phyloP scores from a whole-genome alignment of 2,797 vertebrate genomes.

The Nyctalus aviator region DNA sequence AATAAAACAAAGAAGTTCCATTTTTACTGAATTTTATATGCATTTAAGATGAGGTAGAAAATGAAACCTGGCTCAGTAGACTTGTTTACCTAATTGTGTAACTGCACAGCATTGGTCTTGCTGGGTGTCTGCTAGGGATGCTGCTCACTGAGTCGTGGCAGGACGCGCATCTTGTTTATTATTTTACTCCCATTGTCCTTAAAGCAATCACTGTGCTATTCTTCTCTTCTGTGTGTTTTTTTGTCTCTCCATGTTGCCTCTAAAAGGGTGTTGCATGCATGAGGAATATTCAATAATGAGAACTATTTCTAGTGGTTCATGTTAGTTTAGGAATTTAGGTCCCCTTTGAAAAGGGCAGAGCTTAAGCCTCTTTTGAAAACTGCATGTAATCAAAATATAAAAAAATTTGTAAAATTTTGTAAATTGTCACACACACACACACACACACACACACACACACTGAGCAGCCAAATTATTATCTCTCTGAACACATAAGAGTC shows the following conservation, averaged over 20 bases:
- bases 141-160: not conserved
- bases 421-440: not conserved
- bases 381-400: not conserved
- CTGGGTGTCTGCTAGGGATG: not conserved
- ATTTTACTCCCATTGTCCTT: not conserved
- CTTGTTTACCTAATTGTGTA: not conserved
- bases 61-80: not conserved
- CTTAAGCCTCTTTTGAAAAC: not conserved
- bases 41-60: not conserved
- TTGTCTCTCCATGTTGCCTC: not conserved
- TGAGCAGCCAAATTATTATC: too few species aligned
- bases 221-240: not conserved
- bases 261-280: not conserved
- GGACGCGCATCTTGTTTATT: not conserved
- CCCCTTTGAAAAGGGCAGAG: not conserved
- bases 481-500: too few species aligned
- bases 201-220: not conserved
- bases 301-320: not conserved
- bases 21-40: not conserved
- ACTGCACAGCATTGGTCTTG: not conserved
- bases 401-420: not conserved
- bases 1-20: not conserved
- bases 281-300: not conserved
- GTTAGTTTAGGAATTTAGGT: not conserved
- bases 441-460: too few species aligned